Evolutionary conservation across 2,888 invertebrate genomes (phyloP), one percentile per base, ranked within the genome.

Genomic region (Dicycla oo): DNA sequence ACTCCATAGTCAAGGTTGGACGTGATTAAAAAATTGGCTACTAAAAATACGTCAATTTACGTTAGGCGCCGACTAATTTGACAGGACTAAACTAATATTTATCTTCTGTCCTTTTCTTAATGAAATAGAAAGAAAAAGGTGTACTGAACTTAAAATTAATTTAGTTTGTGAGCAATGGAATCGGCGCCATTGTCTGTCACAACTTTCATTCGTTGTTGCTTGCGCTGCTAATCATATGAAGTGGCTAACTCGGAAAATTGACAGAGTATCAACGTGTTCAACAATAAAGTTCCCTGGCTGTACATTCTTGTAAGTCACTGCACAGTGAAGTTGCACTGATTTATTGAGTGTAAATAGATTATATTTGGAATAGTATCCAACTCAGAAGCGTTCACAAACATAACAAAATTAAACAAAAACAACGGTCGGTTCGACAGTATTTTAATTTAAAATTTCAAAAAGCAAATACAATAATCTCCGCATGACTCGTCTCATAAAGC

Each of bases 361-460:
- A 34, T 26, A 45, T 51, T 34, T 26, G n/a, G 13, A 45, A 18
- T 34, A 11, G 43, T 54, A 6, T 38, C 38, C 6, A 47, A 40
- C 11, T 30, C 20, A 5, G 18, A 40, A 5, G 20, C 56, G 13
- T 69, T 38, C 49, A 20, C 7, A 18, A 15, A 26, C 89, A 80
- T 49, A 66, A 49, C 0, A 83, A n/a, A n/a, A n/a, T n/a, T n/a
- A n/a, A 88, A 90, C 87, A 75, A 92, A 91, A 91, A 74, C 71
- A 73, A 75, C 30, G 45, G 54, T 90, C 86, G 92, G 93, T 93
- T 94, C 94, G 94, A 94, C 92, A 93, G 91, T 94, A 93, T 95
- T 95, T 95, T 95, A 95, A 95, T 95, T 96, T 95, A 95, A 96
- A 96, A 95, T 95, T 96, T 95, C 94, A 95, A 95, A 95, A 96